A percentile compares a stretch with the other conserved stretches of the same genome.
phyloP scores from a whole-genome alignment of 2,888 invertebrate genomes.

The Brachylomia viminalis region DNA sequence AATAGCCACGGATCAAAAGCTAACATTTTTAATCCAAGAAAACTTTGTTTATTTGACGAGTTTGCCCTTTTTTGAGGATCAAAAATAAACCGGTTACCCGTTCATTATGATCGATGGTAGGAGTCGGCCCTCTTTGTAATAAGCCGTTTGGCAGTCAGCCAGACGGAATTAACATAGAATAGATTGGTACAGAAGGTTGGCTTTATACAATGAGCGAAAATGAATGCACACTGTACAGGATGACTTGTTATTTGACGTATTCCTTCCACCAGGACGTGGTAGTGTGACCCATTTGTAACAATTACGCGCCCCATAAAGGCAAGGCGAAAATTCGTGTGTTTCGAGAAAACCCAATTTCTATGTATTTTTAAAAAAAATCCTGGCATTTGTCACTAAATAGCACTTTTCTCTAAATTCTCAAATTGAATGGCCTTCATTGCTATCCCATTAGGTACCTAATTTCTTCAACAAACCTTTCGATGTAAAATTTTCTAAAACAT shows the following conservation, averaged over 20 bases:
- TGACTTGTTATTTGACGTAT: not conserved
- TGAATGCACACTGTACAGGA: not conserved
- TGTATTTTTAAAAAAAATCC: too few relatives aligned
- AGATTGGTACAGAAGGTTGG: not conserved
- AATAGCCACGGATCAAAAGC: slow-evolving; percentile 29
- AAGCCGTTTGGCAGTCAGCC: slow-evolving; percentile 64
- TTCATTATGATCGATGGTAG: slow-evolving; percentile 65
- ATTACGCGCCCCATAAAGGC: not conserved
- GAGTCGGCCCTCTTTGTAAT: slow-evolving; percentile 58
- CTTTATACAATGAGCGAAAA: not conserved
- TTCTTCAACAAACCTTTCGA: too few relatives aligned
- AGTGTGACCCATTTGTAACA: not conserved
- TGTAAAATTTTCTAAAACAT: too few relatives aligned
- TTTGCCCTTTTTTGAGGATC: slow-evolving; percentile 38
- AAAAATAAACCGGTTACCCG: slow-evolving; percentile 54
- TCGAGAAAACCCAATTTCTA: not conserved
- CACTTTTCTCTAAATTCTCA: too few relatives aligned
- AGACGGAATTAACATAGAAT: slow-evolving; percentile 34
- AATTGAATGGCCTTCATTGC: too few relatives aligned
- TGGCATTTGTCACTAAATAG: too few relatives aligned
- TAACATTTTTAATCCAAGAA: slow-evolving; percentile 16
- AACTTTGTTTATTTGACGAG: slow-evolving; percentile 33
- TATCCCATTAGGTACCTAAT: too few relatives aligned
- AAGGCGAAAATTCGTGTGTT: not conserved
- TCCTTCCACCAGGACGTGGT: not conserved